A percentile compares a stretch with the other conserved stretches of the same genome.
Conservation (phyloP, 2,113 vertebrate genomes). For the Helogale parvula region DNA sequence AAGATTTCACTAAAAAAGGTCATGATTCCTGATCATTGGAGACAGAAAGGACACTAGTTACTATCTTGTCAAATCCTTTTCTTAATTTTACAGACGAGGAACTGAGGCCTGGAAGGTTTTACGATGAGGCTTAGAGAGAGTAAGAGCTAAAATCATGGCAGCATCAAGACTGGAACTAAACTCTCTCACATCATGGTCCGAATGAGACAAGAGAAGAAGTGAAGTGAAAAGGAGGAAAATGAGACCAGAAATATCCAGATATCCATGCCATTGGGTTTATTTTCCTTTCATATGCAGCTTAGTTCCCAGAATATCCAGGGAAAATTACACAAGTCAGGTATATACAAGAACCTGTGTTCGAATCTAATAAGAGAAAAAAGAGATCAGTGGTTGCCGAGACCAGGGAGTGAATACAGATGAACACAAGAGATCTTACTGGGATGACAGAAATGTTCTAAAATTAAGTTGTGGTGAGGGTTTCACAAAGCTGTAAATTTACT, state of each 20-base stretch:
- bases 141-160: constrained; percentile 13
- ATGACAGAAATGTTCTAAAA: constrained; percentile 11
- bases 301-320: constrained; percentile 35
- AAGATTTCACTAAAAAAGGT: constrained; percentile 9
- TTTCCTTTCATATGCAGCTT: neutral
- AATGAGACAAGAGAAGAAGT: neutral
- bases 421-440: neutral
- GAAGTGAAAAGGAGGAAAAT: constrained; percentile 34
- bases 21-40: neutral
- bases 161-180: neutral
- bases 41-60: constrained; percentile 14
- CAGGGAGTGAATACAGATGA: neutral
- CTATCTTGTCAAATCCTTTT: constrained; percentile 7
- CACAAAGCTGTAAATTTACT: neutral
- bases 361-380: constrained; percentile 47
- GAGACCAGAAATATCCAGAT: neutral
- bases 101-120: neutral
- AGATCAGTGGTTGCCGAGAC: neutral
- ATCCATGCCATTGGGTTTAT: neutral
- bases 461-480: neutral
- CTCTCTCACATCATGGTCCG: neutral
- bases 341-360: neutral
- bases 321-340: neutral
- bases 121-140: neutral
- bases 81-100: constrained; percentile 56